Base-by-base conservation (phyloP, 2,113 vertebrate species). In the Puffinus mauretanicus region DNA sequence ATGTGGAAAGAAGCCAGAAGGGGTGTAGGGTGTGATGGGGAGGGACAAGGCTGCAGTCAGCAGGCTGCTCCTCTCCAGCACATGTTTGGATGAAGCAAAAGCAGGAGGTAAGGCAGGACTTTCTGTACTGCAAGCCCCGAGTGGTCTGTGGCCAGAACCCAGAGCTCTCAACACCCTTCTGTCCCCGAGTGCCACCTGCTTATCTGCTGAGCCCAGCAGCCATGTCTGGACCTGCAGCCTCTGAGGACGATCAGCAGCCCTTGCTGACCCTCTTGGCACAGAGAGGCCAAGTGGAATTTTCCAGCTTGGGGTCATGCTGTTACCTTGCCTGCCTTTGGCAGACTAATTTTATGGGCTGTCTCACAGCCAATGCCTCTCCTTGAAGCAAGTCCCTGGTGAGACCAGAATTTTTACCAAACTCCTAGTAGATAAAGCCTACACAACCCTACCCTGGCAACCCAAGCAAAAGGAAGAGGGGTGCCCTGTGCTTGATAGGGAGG, bases 281-380 rank as follows among this genome's bases (percentile, higher is more conserved):
- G 55, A n/a, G 72, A 95, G 44, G n/a, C 76, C 72, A 71, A 94
- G 89, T 88, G 86, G 94, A 97, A 95, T 95, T 95, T 96, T 96
- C 93, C 89, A 82, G 16, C 70, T 24, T 80, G 80, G 79, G 85
- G 72, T 82, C 65, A 47, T 18, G 61, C 67, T 47, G 66, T 92
- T 81, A 64, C 67, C 61, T 83, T 81, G 58, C 42, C 42, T 65
- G 86, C 80, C 81, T 88, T 64, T 90, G 67, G 57, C 81, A 52
- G 70, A 4, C 30, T 61, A 7, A 51, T 93, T 85, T 93, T 82
- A 49, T 70, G 71, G 87, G 19, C 66, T 93, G 55, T 58, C 67
- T 86, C 51, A 40, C 32, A 42, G 77, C 65, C 90, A 93, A 4
- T 57, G 22, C 44, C 57, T 88, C 84, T 73, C 73, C 67, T 64